Evolutionary conservation across 2,113 vertebrate genomes (phyloP).

Genomic region (Larimichthys polyactis): DNA sequence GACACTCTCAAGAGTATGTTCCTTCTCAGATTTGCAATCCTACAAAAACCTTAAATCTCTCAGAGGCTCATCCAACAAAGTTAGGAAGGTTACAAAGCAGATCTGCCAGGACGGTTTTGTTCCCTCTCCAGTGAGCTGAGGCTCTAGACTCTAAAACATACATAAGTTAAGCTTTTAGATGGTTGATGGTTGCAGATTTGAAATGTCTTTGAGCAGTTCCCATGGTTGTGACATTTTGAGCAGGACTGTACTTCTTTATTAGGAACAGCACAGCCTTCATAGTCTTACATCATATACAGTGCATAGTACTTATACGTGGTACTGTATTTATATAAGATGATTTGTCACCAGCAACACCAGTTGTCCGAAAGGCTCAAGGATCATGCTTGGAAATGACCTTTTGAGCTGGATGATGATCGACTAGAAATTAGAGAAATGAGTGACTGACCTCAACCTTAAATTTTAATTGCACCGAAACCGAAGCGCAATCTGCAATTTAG

Average conservation of each 20-base stretch:
- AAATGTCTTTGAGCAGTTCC: constrained; percentile 36
- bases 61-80: constrained; percentile 54
- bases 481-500: constrained; percentile 30
- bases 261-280: constrained; percentile 14
- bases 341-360: not conserved
- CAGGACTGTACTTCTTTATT: constrained; percentile 18
- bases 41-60: constrained; percentile 51
- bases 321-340: constrained; percentile 27
- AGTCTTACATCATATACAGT: not conserved
- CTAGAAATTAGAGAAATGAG: constrained; percentile 17
- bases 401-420: constrained; percentile 25
- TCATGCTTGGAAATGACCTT: not conserved
- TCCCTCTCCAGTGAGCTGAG: constrained; percentile 43
- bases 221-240: constrained; percentile 37
- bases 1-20: constrained; percentile 20
- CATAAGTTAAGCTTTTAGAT: constrained; percentile 57
- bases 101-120: constrained; percentile 43
- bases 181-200: constrained; percentile 29
- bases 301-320: not conserved
- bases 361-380: constrained; percentile 2
- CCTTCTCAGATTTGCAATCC: constrained; percentile 42
- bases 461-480: constrained; percentile 43
- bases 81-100: constrained; percentile 55
- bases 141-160: constrained; percentile 60
- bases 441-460: constrained; percentile 23